Percentiles rank a stretch among this genome's conserved stretches.
phyloP scores from a whole-genome alignment of 2,797 vertebrate species.

The Astyanax mexicanus region DNA sequence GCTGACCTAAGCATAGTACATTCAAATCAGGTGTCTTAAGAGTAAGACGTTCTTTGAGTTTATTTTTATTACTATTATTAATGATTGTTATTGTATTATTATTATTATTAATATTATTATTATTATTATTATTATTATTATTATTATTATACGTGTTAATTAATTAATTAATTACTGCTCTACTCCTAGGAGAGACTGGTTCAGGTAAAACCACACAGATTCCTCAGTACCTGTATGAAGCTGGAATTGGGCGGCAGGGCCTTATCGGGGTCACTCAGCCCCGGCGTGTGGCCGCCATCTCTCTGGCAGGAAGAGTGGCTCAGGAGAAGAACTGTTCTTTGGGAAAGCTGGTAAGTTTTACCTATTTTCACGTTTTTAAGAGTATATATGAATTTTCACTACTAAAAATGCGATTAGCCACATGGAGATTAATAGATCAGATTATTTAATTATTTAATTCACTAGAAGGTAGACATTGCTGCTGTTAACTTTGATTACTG shows the following conservation, averaged over 20 bases:
- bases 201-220: conserved; percentile 98
- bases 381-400: too few relatives aligned
- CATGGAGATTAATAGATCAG: too few relatives aligned
- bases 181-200: conserved; percentile 89
- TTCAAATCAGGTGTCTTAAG: too few relatives aligned
- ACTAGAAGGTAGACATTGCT: background rate
- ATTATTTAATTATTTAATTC: background rate
- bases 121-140: too few relatives aligned
- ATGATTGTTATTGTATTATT: too few relatives aligned
- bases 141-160: too few relatives aligned
- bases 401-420: too few relatives aligned
- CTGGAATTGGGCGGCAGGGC: conserved; percentile 86
- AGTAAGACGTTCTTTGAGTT: too few relatives aligned
- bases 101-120: too few relatives aligned
- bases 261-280: conserved; percentile 92
- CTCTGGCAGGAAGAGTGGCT: conserved; percentile 91
- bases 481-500: background rate
- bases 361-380: too few relatives aligned
- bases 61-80: too few relatives aligned
- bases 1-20: too few relatives aligned
- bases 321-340: conserved; percentile 92
- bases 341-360: conserved; percentile 86
- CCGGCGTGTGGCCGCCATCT: conserved; percentile 93
- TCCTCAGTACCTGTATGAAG: conserved; percentile 95
- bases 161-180: background rate